A percentile compares a stretch with the other conserved stretches of the same genome.
phyloP scores from a whole-genome alignment of 2,888 invertebrate species.

The Noctua janthe region DNA sequence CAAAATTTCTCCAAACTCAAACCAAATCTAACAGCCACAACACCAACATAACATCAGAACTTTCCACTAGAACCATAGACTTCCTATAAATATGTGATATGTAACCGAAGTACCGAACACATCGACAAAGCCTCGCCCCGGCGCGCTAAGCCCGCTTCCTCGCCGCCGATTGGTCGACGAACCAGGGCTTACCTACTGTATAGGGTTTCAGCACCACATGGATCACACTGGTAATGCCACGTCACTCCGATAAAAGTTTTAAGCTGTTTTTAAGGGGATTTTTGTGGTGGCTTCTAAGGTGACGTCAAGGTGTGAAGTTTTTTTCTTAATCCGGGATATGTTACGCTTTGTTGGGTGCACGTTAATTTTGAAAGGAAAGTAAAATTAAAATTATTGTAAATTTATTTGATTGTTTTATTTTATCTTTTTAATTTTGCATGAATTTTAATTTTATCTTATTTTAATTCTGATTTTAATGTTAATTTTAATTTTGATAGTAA shows the following conservation, averaged over 20 bases:
- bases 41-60: slow-evolving; percentile 15
- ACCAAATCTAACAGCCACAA: neutral
- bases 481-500: no score
- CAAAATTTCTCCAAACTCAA: neutral
- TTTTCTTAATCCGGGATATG: slow-evolving; percentile 51
- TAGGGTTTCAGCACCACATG: slow-evolving; percentile 78
- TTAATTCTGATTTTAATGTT: no score
- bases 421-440: no score
- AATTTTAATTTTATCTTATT: no score
- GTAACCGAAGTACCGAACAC: slow-evolving; percentile 69
- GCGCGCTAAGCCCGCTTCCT: slow-evolving; percentile 71
- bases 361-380: slow-evolving; percentile 4
- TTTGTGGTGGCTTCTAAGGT: slow-evolving; percentile 61
- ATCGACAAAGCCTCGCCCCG: slow-evolving; percentile 75
- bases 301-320: slow-evolving; percentile 62
- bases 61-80: slow-evolving; percentile 37
- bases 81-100: slow-evolving; percentile 65
- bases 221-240: slow-evolving; percentile 73
- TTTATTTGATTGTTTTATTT: no score
- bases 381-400: no score
- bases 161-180: slow-evolving; percentile 77
- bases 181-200: slow-evolving; percentile 74
- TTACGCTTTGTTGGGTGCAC: slow-evolving; percentile 33
- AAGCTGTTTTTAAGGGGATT: slow-evolving; percentile 68
- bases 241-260: slow-evolving; percentile 65